Percentiles rank a stretch among this genome's conserved stretches.
Evolutionary conservation across 2,113 vertebrate genomes (phyloP).

Genomic region (Heterotis niloticus): DNA sequence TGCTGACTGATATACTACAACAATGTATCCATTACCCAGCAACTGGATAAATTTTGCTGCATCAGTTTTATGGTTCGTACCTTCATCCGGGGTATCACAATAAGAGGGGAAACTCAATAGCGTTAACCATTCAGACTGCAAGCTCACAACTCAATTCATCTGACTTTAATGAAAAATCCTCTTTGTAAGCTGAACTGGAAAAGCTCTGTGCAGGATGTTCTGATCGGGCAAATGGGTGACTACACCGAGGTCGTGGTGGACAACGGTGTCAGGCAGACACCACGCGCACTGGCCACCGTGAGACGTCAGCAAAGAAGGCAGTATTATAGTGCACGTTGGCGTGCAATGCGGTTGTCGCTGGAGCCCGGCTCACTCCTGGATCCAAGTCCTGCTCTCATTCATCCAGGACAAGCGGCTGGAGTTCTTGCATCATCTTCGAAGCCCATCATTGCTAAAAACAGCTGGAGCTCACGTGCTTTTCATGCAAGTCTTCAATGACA

Average conservation of each 20-base stretch:
- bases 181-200: neutral
- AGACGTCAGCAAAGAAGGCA: constrained; percentile 12
- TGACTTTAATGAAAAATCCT: no score
- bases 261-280: constrained; percentile 26
- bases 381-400: constrained; percentile 1
- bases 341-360: neutral
- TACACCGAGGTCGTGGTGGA: constrained; percentile 5
- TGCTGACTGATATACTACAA: no score
- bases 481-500: constrained; percentile 50
- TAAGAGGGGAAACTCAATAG: no score
- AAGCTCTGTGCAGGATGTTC: neutral
- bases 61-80: no score
- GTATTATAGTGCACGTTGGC: constrained; percentile 6
- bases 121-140: no score
- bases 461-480: constrained; percentile 53
- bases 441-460: constrained; percentile 56
- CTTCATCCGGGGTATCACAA: no score
- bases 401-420: constrained; percentile 45
- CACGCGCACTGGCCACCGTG: constrained; percentile 15
- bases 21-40: no score
- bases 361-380: no score
- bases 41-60: no score
- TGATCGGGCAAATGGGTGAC: neutral
- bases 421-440: constrained; percentile 39
- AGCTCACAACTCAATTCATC: no score